Evolutionary conservation across 2,797 vertebrate genomes (phyloP).

Genomic region (Lophotriccus pileatus): DNA sequence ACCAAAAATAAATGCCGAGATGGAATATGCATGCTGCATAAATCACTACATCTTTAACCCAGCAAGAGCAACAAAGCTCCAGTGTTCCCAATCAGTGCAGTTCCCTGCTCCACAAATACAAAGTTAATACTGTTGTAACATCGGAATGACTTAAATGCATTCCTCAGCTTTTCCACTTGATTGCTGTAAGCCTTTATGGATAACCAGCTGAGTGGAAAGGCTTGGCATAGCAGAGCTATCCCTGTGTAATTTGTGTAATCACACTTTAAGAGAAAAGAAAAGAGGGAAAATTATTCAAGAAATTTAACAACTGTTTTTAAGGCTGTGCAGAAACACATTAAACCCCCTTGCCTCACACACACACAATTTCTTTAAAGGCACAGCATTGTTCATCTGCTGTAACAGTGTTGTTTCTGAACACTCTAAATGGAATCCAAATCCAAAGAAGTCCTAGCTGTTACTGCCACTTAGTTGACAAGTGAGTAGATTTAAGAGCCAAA

Average conservation of each 20-base stretch:
- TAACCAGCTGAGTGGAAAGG: neutral
- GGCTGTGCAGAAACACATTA: neutral
- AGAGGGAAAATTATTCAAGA: neutral
- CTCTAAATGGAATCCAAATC: neutral
- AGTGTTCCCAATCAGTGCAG: neutral
- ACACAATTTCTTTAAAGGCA: neutral
- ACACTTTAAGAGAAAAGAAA: neutral
- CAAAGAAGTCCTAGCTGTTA: neutral
- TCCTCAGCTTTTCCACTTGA: neutral
- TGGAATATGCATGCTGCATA: conserved; percentile 30
- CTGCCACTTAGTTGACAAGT: neutral
- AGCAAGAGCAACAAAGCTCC: neutral
- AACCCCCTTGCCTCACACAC: fast-evolving
- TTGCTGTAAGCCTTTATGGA: neutral
- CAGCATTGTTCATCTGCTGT: neutral
- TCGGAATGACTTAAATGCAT: neutral
- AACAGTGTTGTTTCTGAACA: neutral
- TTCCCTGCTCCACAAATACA: neutral
- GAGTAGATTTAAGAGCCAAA: neutral
- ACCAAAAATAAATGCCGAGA: conserved; percentile 27
- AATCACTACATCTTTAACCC: neutral
- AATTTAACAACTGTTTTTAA: neutral
- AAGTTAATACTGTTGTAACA: neutral
- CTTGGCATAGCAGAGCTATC: neutral
- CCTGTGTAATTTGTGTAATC: neutral